phyloP scores from a whole-genome alignment of 2,113 vertebrate species.

The Pseudorectes ferrugineus region DNA sequence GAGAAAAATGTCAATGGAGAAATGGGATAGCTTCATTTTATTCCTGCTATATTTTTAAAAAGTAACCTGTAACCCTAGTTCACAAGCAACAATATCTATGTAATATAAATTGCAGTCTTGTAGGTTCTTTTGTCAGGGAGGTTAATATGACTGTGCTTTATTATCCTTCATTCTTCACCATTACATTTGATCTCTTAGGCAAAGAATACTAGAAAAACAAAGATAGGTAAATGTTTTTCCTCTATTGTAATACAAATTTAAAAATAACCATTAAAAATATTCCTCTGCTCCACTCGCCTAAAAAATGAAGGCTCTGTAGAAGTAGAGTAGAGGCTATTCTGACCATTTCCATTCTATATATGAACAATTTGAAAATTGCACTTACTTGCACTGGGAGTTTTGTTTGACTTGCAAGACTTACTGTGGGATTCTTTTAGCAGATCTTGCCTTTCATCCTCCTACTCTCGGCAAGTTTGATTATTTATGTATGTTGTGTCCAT shows the following conservation, averaged over 20 bases:
- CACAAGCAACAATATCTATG: neutral
- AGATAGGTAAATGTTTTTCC: neutral
- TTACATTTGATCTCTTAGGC: neutral
- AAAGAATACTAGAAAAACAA: neutral
- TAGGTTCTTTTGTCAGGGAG: neutral
- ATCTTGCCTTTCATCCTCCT: neutral
- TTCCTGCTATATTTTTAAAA: neutral
- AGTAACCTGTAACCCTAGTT: neutral
- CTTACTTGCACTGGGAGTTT: neutral
- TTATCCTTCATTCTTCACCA: neutral
- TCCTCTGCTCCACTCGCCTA: neutral
- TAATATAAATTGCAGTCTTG: neutral
- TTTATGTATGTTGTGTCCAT: neutral
- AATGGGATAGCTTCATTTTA: neutral
- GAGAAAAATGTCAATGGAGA: neutral
- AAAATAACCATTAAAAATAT: neutral
- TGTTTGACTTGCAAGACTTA: neutral
- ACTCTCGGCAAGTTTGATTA: neutral
- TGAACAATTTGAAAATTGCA: neutral
- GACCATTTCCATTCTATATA: neutral
- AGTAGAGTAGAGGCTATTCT: neutral
- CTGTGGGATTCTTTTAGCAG: neutral
- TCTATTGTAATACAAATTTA: neutral
- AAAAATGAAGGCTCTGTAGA: neutral
- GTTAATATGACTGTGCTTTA: neutral